Evolutionary conservation across 2,797 vertebrate species (phyloP), one percentile per base, ranked within the genome.

Genomic region (Sparidentex hasta): DNA sequence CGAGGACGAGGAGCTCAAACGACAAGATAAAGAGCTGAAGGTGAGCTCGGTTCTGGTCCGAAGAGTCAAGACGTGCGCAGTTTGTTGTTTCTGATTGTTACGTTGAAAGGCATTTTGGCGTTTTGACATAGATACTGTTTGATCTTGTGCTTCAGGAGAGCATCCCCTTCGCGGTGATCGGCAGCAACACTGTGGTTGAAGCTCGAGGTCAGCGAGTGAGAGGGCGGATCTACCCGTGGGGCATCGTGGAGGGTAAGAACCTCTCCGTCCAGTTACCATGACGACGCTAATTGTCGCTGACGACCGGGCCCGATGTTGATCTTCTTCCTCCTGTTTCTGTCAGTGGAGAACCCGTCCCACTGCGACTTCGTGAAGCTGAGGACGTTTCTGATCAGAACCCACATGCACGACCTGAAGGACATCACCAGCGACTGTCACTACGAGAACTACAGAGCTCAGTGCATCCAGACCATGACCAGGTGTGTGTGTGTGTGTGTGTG

Each of bases 391-490:
- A 98, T 99, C 72, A 95, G 97, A 70, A 98, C 97, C 0, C 98
- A 99, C 94, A 99, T 99, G 98, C 96, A 99, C 0, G 98, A 99
- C 95, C 95, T 99, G 92, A 99, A 99, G 92, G 98, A 99, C 0
- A 96, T 97, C 82, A 99, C 98, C 5, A 97, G 96, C 0, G 98
- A 99, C 17, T 94, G 96, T 14, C 98, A 99, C 92, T 99, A 99
- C 0, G 98, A 99, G 92, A 99, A 97, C 95, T 99, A 98, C 90
- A 93, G 98, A 17, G 97, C 97, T 0, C 96, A 96, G 78, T 98
- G 97, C 93, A 99, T 99, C 92, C 97, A 99, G 91, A 97, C 95
- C 85, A 99, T 99, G 97, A 98, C 97, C 89, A 99, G 97, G 97
- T 93, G 21, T 18, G 69, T 50, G 23, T 56, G 29, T 50, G 9